phyloP scores from a whole-genome alignment of 2,113 vertebrate genomes.

The Raja brachyura region DNA sequence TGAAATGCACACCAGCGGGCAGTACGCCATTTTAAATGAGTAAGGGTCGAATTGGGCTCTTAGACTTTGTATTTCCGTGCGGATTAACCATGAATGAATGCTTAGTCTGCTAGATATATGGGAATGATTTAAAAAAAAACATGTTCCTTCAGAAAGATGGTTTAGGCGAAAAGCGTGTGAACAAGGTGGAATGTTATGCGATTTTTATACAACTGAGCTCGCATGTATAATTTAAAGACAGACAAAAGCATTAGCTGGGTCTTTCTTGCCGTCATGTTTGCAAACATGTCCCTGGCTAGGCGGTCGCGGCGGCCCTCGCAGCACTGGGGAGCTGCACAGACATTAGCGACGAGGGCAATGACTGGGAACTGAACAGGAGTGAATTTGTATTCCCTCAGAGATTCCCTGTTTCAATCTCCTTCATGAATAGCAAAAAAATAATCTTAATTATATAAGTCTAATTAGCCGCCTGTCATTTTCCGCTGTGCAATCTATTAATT shows the following conservation, averaged over 20 bases:
- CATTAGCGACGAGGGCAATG: constrained; percentile 16
- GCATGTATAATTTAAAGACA: constrained; percentile 37
- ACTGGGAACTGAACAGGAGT: background rate
- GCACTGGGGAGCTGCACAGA: constrained; percentile 25
- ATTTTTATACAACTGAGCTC: constrained; percentile 25
- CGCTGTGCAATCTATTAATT: constrained; percentile 35
- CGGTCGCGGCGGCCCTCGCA: background rate
- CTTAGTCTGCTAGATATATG: background rate
- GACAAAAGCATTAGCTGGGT: constrained; percentile 32
- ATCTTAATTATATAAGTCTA: constrained; percentile 34
- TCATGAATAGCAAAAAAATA: constrained; percentile 33
- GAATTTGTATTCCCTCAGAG: constrained; percentile 26
- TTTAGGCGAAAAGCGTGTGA: background rate
- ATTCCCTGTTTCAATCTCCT: constrained; percentile 14
- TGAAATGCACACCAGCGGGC: background rate
- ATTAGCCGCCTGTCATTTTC: constrained; percentile 34
- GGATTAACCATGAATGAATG: background rate
- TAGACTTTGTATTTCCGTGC: background rate
- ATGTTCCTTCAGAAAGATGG: background rate
- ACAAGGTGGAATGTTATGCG: background rate
- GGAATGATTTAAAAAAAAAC: background rate
- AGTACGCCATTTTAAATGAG: background rate
- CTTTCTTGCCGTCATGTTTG: constrained; percentile 21
- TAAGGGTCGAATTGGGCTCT: background rate
- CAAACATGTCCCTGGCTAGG: constrained; percentile 17